These are phyloP conservation scores for Chlorodrepanis virens DNA, from an alignment of 2,113 vertebrate species.

Conservation along the genomic window DNA sequence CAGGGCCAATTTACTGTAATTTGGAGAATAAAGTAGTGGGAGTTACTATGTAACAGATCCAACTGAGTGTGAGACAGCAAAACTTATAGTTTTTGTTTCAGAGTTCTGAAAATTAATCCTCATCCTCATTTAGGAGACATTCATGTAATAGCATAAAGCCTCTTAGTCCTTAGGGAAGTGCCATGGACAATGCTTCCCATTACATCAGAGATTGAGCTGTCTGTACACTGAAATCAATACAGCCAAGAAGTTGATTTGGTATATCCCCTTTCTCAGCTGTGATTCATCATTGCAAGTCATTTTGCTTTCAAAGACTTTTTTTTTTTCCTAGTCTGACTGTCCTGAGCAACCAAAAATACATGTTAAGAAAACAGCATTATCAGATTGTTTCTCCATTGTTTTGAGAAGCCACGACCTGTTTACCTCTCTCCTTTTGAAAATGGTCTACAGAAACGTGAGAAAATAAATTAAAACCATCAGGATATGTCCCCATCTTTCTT, in stretches of 20 bases:
- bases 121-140: conserved; percentile 6
- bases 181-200: conserved; percentile 26
- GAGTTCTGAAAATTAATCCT: conserved; percentile 40
- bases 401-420: not conserved
- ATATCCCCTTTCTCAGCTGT: conserved; percentile 23
- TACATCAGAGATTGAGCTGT: conserved; percentile 40
- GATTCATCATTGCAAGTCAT: conserved; percentile 27
- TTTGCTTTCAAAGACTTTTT: not conserved
- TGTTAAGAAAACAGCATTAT: not conserved
- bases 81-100: conserved; percentile 9
- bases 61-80: not conserved
- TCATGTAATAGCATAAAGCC: conserved; percentile 25
- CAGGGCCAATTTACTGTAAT: not conserved
- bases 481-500: not conserved
- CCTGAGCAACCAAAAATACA: not conserved
- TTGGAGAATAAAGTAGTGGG: not conserved
- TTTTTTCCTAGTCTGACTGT: not conserved
- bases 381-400: not conserved
- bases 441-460: not conserved
- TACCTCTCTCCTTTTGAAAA: not conserved
- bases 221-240: conserved; percentile 28
- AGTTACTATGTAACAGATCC: not conserved
- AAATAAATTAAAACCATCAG: not conserved
- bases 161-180: conserved; percentile 19
- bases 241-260: conserved; percentile 3